These are phyloP conservation scores for Sphaerodactylus townsendi DNA, from an alignment of 2,113 vertebrate genomes.

Conservation along the genomic window DNA sequence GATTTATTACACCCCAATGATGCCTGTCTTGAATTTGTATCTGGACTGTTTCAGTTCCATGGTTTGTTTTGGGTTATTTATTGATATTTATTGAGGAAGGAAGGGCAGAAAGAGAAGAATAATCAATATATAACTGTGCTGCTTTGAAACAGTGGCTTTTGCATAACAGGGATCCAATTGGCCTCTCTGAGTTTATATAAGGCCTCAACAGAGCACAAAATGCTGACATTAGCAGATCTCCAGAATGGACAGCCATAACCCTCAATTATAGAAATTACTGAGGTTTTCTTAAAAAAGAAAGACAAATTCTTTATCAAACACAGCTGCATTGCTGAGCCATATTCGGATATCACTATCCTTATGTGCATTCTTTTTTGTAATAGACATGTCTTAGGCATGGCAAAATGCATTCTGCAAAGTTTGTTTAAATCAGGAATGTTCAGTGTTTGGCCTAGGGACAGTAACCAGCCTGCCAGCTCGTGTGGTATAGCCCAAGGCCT, in stretches of 20 bases:
- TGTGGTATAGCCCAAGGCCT: no score
- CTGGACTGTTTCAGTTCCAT: conserved; percentile 7
- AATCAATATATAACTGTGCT: conserved; percentile 29
- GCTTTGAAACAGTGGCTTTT: conserved; percentile 18
- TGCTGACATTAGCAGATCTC: conserved; percentile 24
- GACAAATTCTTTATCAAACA: conserved; percentile 12
- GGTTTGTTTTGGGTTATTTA: conserved; percentile 22
- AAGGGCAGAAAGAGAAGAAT: conserved; percentile 15
- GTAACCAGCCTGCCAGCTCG: no score
- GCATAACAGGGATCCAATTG: conserved; percentile 20
- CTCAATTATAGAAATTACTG: conserved; percentile 29
- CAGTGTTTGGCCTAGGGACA: no score
- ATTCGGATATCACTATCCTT: not conserved
- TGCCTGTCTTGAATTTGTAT: conserved; percentile 25
- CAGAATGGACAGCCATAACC: conserved; percentile 23
- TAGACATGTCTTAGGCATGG: no score
- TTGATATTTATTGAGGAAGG: conserved; percentile 23
- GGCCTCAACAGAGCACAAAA: conserved; percentile 5
- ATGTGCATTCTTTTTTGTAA: not conserved
- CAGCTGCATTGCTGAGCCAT: conserved; percentile 9
- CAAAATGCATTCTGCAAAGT: no score
- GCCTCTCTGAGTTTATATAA: conserved; percentile 25
- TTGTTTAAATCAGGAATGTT: no score
- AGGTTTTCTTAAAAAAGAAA: conserved; percentile 1
- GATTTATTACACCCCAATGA: conserved; percentile 4